These are phyloP conservation scores for Troilus luridus DNA, from an alignment of 2,888 invertebrate genomes.

Conservation along the genomic window DNA sequence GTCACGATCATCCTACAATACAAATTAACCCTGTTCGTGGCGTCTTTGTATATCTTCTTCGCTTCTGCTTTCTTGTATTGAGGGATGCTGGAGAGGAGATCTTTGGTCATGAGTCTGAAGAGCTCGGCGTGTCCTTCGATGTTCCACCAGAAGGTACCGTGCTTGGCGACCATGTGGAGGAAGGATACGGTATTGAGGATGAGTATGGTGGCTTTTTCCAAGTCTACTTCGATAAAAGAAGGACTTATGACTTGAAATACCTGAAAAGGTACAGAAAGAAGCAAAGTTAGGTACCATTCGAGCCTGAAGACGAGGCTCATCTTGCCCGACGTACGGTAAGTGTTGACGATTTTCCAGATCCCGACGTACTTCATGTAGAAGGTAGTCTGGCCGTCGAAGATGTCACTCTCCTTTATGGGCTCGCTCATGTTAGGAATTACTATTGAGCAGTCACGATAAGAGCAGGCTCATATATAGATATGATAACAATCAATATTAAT, in stretches of 20 bases:
- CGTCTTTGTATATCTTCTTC: background rate
- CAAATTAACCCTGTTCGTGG: background rate
- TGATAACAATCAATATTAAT: constrained; percentile 4
- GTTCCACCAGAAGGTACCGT: background rate
- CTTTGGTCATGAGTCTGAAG: background rate
- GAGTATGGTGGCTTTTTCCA: background rate
- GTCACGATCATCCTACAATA: background rate
- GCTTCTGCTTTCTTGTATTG: background rate
- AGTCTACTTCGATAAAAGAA: background rate
- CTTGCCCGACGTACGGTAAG: background rate
- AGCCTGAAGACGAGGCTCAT: background rate
- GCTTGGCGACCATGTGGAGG: background rate
- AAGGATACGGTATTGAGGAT: background rate
- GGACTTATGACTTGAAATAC: background rate
- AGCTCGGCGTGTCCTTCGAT: background rate
- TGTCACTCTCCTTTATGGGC: background rate
- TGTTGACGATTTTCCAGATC: background rate
- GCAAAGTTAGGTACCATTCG: background rate
- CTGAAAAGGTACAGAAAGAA: background rate
- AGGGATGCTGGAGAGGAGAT: background rate
- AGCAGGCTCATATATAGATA: background rate
- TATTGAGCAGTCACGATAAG: background rate
- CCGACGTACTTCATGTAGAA: background rate
- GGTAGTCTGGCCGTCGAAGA: background rate
- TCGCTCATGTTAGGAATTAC: background rate